Conservation (phyloP, 2,113 vertebrate genomes). For the Carettochelys insculpta region DNA sequence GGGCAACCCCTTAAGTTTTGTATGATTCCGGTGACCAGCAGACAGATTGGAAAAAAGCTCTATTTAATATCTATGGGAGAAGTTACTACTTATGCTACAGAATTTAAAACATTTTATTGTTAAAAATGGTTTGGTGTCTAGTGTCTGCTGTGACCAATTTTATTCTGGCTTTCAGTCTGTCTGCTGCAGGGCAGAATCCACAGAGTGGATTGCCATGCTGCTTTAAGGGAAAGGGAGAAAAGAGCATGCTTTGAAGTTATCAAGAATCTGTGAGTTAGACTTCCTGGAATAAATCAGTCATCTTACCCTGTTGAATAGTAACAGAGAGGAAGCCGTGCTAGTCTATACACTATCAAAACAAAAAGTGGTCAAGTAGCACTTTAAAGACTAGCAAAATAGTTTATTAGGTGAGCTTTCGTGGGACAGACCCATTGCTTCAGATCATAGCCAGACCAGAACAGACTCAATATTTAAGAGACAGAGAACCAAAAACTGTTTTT, state of each 20-base stretch:
- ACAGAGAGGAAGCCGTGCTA: too few species aligned
- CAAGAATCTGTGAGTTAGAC: not conserved
- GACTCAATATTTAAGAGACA: too few species aligned
- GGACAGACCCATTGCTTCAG: too few species aligned
- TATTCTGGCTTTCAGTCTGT: not conserved
- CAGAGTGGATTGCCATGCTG: not conserved
- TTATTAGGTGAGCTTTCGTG: too few species aligned
- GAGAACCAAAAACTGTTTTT: too few species aligned
- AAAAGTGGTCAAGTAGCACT: too few species aligned
- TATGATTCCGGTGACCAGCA: not conserved
- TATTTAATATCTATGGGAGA: not conserved
- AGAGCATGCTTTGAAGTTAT: not conserved
- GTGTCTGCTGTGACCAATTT: not conserved
- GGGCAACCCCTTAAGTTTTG: not conserved
- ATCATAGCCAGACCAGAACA: too few species aligned
- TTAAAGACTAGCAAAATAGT: too few species aligned
- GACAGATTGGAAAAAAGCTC: not conserved
- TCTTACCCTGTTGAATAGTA: too few species aligned
- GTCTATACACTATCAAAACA: too few species aligned
- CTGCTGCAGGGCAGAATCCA: not conserved
- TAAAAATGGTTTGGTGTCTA: not conserved
- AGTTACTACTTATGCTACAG: fast-evolving
- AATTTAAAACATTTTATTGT: not conserved
- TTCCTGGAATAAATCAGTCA: not conserved
- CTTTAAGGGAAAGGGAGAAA: not conserved